Conservation (phyloP, 2,113 vertebrate genomes). For the Suncus etruscus region DNA sequence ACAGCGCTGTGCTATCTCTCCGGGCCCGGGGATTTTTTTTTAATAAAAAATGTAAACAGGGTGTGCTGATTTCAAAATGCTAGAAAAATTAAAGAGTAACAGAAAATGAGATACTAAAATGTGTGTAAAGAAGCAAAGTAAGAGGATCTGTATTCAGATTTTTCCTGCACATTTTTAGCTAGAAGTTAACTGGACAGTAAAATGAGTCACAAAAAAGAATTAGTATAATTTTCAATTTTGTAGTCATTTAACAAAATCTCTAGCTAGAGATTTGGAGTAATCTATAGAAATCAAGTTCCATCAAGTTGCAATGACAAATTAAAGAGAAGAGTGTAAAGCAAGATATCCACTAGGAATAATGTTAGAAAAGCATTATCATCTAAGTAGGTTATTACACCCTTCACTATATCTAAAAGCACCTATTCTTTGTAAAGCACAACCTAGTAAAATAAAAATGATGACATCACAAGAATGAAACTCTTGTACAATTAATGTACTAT, state of each 20-base stretch:
- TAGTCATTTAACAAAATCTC: conserved; percentile 41
- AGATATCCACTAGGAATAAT: not conserved
- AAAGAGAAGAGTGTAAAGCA: not conserved
- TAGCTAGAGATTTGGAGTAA: conserved; percentile 53
- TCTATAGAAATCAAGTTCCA: conserved; percentile 63
- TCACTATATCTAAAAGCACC: not conserved
- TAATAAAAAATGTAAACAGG: conserved; percentile 43
- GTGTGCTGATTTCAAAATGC: not conserved
- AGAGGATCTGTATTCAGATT: conserved; percentile 28
- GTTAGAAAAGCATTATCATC: conserved; percentile 2
- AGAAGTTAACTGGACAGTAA: conserved; percentile 57
- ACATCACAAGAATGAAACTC: conserved; percentile 5
- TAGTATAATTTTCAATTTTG: conserved; percentile 58
- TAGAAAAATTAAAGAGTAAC: not conserved
- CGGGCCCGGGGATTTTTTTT: too few species aligned
- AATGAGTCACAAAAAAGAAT: conserved; percentile 58
- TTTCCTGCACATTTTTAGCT: conserved; percentile 48
- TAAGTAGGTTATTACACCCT: not conserved
- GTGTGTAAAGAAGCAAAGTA: conserved; percentile 12
- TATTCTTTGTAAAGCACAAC: not conserved
- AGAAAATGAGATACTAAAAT: conserved; percentile 55
- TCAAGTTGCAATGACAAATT: not conserved
- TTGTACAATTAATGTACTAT: not conserved
- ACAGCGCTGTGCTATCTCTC: too few species aligned
- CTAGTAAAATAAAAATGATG: conserved; percentile 36